Evolutionary conservation across 2,113 vertebrate species (phyloP).

Genomic region (Zosterops borbonicus): DNA sequence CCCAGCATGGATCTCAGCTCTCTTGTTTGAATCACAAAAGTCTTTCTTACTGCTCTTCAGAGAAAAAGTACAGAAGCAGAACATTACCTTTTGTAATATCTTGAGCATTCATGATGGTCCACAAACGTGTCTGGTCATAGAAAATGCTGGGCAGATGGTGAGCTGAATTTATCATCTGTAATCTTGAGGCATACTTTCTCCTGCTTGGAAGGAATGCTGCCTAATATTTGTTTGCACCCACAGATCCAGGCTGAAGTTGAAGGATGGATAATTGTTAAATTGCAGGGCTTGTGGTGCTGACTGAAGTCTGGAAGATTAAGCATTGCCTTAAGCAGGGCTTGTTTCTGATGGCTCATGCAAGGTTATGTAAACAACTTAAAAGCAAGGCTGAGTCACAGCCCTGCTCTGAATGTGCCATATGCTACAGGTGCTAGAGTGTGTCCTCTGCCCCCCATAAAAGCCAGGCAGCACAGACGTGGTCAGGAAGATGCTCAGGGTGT

Average conservation of each 20-base stretch:
- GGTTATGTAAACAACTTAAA: conserved; percentile 35
- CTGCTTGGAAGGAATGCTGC: background rate
- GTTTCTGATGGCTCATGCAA: conserved; percentile 14
- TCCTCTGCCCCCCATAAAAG: background rate
- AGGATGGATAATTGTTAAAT: conserved; percentile 24
- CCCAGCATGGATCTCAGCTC: background rate
- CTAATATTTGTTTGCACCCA: background rate
- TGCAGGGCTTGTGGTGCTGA: background rate
- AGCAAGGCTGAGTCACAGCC: conserved; percentile 12
- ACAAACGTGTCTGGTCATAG: background rate
- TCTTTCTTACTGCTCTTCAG: background rate
- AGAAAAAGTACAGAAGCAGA: background rate
- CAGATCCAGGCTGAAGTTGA: background rate
- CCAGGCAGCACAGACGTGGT: background rate
- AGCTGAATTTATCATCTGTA: background rate
- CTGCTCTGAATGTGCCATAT: background rate
- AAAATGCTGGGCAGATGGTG: background rate
- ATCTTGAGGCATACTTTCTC: background rate
- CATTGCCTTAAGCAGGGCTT: background rate
- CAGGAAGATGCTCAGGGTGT: background rate
- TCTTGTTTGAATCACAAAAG: background rate
- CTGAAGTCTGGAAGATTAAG: conserved; percentile 8
- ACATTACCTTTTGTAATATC: background rate
- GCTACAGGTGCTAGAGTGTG: background rate
- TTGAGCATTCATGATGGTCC: background rate